Base-by-base conservation (phyloP, 2,113 vertebrate genomes). In the Spheniscus mendiculus region DNA sequence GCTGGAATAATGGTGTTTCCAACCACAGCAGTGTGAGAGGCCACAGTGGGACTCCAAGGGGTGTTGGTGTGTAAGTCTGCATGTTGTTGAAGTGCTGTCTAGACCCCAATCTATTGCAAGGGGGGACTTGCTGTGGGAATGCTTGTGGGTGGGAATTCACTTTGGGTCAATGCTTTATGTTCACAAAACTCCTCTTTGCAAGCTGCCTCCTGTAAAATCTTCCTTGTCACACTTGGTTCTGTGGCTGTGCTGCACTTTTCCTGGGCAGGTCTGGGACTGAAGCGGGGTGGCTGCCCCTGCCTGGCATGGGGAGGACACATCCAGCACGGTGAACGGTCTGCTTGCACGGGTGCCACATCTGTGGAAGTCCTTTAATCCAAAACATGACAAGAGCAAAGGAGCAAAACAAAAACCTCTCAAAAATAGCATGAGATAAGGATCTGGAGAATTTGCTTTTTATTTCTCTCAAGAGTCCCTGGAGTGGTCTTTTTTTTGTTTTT, bases 371-470 rank as follows among this genome's bases (percentile, higher is more conserved):
- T 92, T 89, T 85, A 87, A 72, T 90, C 80, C 87, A 66, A 53
- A 49, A 73, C 90, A 65, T 63, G 52, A 88, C 90, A 87, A 89
- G 92, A 95, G 90, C 52, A 89, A 85, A 77, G 53, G 40, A 91
- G 55, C 55, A 87, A 93, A 96, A 94, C 63, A 93, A 87, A 95
- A 90, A 42, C 76, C 50, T 95, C 78, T 96, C 89, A 96, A 97
- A 98, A 98, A 93, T 95, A 97, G 72, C 26, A 42, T 17, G 74
- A 97, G 95, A 96, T 96, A 97, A 97, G 66, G 70, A 97, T 97
- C 88, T 90, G 80, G 83, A 89, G 92, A 91, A 76, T 85, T 97
- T 95, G 62, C 66, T 56, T 96, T 97, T 97, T 90, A 71, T 96
- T 96, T 97, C 77, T 93, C 36, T 70, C 16, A 21, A 45, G 82